Conservation (phyloP, 2,113 vertebrate species). For the Phyllostomus hastatus region DNA sequence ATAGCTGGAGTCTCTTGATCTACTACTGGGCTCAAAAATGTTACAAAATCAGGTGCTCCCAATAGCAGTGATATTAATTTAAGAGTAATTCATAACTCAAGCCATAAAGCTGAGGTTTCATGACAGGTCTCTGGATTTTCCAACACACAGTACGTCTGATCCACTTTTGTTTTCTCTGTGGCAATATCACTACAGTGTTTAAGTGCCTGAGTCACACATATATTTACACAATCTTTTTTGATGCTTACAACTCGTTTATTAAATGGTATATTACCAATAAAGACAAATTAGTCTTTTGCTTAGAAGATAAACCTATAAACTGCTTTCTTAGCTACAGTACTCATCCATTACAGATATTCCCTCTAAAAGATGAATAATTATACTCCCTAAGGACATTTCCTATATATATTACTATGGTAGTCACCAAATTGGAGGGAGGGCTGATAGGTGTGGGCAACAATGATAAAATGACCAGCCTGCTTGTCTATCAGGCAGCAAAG, state of each 20-base stretch:
- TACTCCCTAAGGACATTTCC: slow-evolving; percentile 71
- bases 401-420: slow-evolving; percentile 74
- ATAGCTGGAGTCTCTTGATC: slow-evolving; percentile 36
- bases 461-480: slow-evolving; percentile 73
- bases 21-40: slow-evolving; percentile 42
- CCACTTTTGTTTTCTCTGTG: neutral
- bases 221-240: slow-evolving; percentile 71
- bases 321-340: slow-evolving; percentile 75
- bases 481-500: slow-evolving; percentile 77
- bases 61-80: neutral
- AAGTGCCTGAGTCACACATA: neutral
- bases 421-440: slow-evolving; percentile 73
- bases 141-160: neutral
- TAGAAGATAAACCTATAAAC: slow-evolving; percentile 83
- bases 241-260: slow-evolving; percentile 67
- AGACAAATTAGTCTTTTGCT: slow-evolving; percentile 80
- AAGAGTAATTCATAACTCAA: slow-evolving; percentile 50
- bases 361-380: slow-evolving; percentile 83
- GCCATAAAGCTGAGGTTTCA: slow-evolving; percentile 1
- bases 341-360: slow-evolving; percentile 81
- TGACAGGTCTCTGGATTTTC: slow-evolving; percentile 3
- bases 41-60: slow-evolving; percentile 37
- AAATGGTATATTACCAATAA: slow-evolving; percentile 75
- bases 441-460: slow-evolving; percentile 73
- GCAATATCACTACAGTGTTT: neutral